A percentile compares a stretch with the other conserved stretches of the same genome.
Conservation (phyloP, 2,113 vertebrate genomes). For the Trematomus loennbergii region DNA sequence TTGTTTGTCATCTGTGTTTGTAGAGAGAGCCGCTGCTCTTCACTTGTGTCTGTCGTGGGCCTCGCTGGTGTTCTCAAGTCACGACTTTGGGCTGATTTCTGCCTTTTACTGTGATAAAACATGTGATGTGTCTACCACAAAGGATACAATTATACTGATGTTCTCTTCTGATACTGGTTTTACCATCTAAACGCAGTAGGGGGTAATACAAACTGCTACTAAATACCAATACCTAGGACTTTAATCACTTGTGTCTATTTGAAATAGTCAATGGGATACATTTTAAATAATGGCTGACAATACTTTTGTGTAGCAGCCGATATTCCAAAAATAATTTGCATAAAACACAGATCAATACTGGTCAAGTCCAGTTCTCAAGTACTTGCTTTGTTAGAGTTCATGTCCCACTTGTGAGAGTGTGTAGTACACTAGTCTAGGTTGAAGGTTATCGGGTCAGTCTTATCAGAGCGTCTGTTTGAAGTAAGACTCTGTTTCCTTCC, state of each 20-base stretch:
- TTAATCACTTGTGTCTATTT: no score
- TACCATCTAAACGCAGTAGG: neutral
- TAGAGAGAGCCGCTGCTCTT: slow-evolving; percentile 44
- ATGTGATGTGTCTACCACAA: neutral
- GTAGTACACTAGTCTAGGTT: slow-evolving; percentile 34
- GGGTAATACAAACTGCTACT: neutral
- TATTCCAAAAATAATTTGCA: neutral
- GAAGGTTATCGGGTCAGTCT: slow-evolving; percentile 66
- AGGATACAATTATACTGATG: neutral
- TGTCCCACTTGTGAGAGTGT: slow-evolving; percentile 44
- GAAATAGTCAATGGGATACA: no score
- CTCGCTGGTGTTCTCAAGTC: neutral
- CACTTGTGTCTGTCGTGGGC: slow-evolving; percentile 3
- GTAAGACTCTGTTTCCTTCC: slow-evolving; percentile 62
- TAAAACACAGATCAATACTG: neutral
- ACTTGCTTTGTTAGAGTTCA: slow-evolving; percentile 39
- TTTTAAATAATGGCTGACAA: neutral
- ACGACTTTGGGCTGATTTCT: neutral
- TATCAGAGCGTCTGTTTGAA: slow-evolving; percentile 77
- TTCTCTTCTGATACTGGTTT: neutral
- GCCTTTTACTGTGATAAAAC: neutral
- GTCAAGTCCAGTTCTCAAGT: slow-evolving; percentile 10
- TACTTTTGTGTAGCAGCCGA: neutral
- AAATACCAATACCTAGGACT: no score
- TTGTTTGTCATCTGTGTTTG: slow-evolving; percentile 73